These are phyloP conservation scores for Triplophysa siluroides DNA, from an alignment of 2,113 vertebrate species.

Conservation along the genomic window DNA sequence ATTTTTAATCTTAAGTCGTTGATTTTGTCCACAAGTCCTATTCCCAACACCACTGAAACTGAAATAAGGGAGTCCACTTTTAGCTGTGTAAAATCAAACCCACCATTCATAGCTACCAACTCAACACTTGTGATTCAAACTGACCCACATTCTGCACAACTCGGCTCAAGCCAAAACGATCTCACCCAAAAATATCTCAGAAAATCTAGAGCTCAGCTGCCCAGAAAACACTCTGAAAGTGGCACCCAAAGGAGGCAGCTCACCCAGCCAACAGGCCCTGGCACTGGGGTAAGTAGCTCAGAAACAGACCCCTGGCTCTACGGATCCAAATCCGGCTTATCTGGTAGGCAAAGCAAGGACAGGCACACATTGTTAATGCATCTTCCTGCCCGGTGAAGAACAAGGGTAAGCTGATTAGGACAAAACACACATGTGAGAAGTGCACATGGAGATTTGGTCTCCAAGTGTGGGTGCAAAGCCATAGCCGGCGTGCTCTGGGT, in stretches of 20 bases:
- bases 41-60: not conserved
- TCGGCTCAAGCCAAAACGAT: not conserved
- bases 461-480: not conserved
- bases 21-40: not conserved
- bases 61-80: not conserved
- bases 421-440: constrained; percentile 32
- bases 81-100: not conserved
- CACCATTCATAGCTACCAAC: not conserved
- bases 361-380: constrained; percentile 34
- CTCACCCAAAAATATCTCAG: constrained; percentile 8
- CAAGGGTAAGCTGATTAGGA: constrained; percentile 43
- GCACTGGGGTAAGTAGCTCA: constrained; percentile 43
- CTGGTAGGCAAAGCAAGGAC: constrained; percentile 24
- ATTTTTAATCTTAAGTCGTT: not conserved
- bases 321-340: constrained; percentile 13
- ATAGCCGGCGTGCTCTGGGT: not conserved
- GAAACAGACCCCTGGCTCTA: constrained; percentile 4
- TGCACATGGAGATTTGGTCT: constrained; percentile 14
- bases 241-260: not conserved
- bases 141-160: not conserved
- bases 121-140: not conserved
- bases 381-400: constrained; percentile 17
- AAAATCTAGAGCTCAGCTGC: constrained; percentile 20
- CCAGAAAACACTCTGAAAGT: not conserved
- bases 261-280: constrained; percentile 10